phyloP scores from a whole-genome alignment of 2,888 invertebrate species.

The Ormyrus nitidulus region DNA sequence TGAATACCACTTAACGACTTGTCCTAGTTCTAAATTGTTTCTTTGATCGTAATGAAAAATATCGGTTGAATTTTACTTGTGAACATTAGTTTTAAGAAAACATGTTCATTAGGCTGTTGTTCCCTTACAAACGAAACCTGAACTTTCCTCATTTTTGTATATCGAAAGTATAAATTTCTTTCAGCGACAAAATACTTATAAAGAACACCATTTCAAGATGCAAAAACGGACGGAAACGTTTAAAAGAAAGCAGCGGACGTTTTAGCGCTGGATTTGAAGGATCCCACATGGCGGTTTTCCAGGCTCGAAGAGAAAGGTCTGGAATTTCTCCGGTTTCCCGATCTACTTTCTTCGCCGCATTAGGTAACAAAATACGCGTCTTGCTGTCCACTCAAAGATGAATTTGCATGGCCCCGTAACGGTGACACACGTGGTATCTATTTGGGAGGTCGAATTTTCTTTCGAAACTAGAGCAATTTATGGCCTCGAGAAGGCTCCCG shows the following conservation, averaged over 20 bases:
- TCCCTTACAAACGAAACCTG: too few relatives aligned
- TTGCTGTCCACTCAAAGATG: conserved; percentile 45
- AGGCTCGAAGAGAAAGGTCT: conserved; percentile 21
- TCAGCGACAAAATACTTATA: too few relatives aligned
- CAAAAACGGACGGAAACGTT: too few relatives aligned
- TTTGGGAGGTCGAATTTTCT: conserved; percentile 63
- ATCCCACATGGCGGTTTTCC: conserved; percentile 18
- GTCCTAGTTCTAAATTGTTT: conserved; percentile 38
- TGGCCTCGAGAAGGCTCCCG: conserved; percentile 62
- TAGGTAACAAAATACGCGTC: conserved; percentile 49
- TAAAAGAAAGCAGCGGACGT: too few relatives aligned
- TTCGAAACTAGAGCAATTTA: conserved; percentile 73
- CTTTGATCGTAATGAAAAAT: conserved; percentile 23
- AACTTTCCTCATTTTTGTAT: too few relatives aligned
- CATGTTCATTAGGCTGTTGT: too few relatives aligned
- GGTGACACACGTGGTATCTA: conserved; percentile 64
- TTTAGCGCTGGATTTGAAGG: too few relatives aligned
- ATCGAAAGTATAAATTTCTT: too few relatives aligned
- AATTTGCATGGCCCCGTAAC: conserved; percentile 64
- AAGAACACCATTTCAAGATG: too few relatives aligned
- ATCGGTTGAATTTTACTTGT: background rate
- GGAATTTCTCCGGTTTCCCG: conserved; percentile 52
- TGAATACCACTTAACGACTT: conserved; percentile 20
- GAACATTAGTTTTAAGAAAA: too few relatives aligned
- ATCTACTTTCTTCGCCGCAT: conserved; percentile 43